phyloP scores from a whole-genome alignment of 1,140 invertebrate species.

The Pseudachorutes palmiensis region DNA sequence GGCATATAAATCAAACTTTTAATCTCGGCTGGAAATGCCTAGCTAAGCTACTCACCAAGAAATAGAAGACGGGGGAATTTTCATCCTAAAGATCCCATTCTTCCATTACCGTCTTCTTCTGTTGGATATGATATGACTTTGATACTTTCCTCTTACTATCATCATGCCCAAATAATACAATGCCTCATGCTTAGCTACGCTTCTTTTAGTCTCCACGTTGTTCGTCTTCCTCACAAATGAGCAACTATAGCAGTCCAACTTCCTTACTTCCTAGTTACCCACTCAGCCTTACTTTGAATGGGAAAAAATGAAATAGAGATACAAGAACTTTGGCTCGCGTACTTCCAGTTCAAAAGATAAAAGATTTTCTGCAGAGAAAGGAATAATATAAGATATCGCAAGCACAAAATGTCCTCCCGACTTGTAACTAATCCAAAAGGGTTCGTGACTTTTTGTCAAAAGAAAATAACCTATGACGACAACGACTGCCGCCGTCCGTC shows the following conservation, averaged over 20 bases:
- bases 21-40: slow-evolving; percentile 37
- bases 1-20: slow-evolving; percentile 37
- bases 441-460: neutral
- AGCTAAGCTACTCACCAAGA: slow-evolving; percentile 30
- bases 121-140: slow-evolving; percentile 1
- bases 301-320: too few relatives aligned
- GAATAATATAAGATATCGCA: too few relatives aligned
- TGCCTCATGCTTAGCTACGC: neutral
- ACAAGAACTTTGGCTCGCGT: too few relatives aligned
- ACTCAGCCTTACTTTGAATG: too few relatives aligned
- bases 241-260: too few relatives aligned
- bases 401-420: too few relatives aligned
- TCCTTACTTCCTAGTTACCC: too few relatives aligned
- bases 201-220: neutral
- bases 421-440: slow-evolving; percentile 1
- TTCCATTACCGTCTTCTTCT: slow-evolving; percentile 1
- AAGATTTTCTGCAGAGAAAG: too few relatives aligned
- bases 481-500: neutral
- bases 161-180: neutral
- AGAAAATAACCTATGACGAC: slow-evolving; percentile 5
- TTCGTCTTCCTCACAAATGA: too few relatives aligned
- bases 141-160: slow-evolving; percentile 3
- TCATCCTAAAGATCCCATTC: slow-evolving; percentile 15
- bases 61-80: slow-evolving; percentile 2
- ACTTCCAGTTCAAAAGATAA: too few relatives aligned